phyloP scores from a whole-genome alignment of 2,888 invertebrate genomes.

The Dysmachus trigonus region DNA sequence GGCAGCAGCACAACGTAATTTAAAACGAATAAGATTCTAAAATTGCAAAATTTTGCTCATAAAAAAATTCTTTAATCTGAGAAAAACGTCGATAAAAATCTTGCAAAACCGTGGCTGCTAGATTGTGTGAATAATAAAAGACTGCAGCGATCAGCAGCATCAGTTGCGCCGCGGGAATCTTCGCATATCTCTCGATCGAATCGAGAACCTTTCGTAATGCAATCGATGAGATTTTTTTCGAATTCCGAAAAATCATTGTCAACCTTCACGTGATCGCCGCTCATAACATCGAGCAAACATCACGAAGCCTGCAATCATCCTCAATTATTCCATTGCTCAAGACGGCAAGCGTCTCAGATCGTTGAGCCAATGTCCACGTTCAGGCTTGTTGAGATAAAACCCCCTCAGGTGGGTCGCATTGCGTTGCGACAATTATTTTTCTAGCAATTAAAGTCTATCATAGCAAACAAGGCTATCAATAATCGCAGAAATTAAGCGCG shows the following conservation, averaged over 20 bases:
- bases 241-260: slow-evolving; percentile 5
- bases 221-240: not conserved
- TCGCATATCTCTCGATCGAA: not conserved
- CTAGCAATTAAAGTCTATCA: not conserved
- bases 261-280: not conserved
- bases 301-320: slow-evolving; percentile 17
- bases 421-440: not conserved
- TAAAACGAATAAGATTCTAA: not conserved
- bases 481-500: not conserved
- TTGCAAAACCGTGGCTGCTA: not conserved
- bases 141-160: not conserved
- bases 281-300: not conserved
- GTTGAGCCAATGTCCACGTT: not conserved
- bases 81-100: not conserved
- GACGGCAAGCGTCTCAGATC: not conserved
- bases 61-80: not conserved
- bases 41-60: not conserved
- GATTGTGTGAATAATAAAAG: not conserved
- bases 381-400: not conserved
- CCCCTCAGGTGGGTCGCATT: not conserved
- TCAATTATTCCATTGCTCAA: slow-evolving; percentile 2
- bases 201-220: not conserved
- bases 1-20: not conserved
- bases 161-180: not conserved
- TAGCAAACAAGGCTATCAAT: not conserved